phyloP scores from a whole-genome alignment of 2,888 invertebrate genomes.

The Amiota communis region DNA sequence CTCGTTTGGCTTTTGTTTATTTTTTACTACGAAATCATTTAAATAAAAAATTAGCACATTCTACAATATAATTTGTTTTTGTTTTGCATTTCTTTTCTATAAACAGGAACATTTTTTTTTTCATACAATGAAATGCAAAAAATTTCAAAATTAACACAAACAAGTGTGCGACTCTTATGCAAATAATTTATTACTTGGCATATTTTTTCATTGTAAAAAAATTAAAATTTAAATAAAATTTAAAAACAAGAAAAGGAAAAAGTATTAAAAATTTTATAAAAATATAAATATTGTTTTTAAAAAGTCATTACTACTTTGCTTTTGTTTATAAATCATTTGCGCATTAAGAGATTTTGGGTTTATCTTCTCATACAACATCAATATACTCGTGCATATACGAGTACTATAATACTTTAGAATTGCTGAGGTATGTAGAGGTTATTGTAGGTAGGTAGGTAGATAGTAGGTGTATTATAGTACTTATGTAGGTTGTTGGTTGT shows the following conservation, averaged over 20 bases:
- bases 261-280: too few relatives aligned
- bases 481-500: too few relatives aligned
- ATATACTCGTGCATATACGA: too few relatives aligned
- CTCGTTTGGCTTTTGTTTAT: constrained; percentile 7
- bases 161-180: background rate
- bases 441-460: too few relatives aligned
- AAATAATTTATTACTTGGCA: constrained; percentile 23
- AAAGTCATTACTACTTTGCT: background rate
- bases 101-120: background rate
- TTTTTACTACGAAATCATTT: constrained; percentile 7
- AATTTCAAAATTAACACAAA: background rate
- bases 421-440: too few relatives aligned
- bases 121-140: background rate
- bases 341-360: constrained; percentile 16
- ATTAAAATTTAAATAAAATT: background rate
- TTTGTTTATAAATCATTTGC: constrained; percentile 16
- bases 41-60: constrained; percentile 24
- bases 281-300: background rate
- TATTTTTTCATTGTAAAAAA: constrained; percentile 17
- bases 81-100: constrained; percentile 1
- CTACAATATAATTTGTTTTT: too few relatives aligned
- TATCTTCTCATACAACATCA: background rate
- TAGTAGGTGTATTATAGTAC: too few relatives aligned
- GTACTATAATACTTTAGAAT: too few relatives aligned
- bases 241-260: too few relatives aligned